Conservation (phyloP, 2,888 invertebrate genomes). For the Epinotia demarniana region DNA sequence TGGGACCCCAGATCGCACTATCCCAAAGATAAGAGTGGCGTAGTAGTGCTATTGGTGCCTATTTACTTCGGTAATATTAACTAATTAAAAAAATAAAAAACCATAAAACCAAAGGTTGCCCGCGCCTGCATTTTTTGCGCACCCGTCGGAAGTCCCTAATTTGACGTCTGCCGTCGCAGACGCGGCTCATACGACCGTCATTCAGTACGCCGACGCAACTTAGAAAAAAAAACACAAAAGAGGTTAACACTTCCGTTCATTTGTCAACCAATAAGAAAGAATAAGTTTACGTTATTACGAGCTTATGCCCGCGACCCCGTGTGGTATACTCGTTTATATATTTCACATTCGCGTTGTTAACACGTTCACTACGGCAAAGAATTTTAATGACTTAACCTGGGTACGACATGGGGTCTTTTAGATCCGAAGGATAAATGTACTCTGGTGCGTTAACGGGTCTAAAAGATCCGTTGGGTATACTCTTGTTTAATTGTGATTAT, state of each 20-base stretch:
- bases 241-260: slow-evolving; percentile 31
- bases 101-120: slow-evolving; percentile 8
- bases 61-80: no score
- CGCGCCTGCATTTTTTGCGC: slow-evolving; percentile 28
- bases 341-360: no score
- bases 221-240: slow-evolving; percentile 17
- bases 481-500: no score
- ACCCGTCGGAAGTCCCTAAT: slow-evolving; percentile 25
- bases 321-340: no score
- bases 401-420: slow-evolving; percentile 20
- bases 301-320: no score
- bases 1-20: no score
- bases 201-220: slow-evolving; percentile 3
- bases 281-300: no score
- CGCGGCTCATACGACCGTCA: slow-evolving; percentile 1
- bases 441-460: no score
- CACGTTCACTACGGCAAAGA: slow-evolving; percentile 17
- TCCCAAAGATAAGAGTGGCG: no score
- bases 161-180: slow-evolving; percentile 18
- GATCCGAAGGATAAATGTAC: slow-evolving; percentile 8
- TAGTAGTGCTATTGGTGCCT: no score
- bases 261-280: background rate
- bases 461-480: no score
- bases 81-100: no score
- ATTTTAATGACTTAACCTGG: background rate